Evolutionary conservation across 1,140 invertebrate species (phyloP).

Genomic region (Apis laboriosa): DNA sequence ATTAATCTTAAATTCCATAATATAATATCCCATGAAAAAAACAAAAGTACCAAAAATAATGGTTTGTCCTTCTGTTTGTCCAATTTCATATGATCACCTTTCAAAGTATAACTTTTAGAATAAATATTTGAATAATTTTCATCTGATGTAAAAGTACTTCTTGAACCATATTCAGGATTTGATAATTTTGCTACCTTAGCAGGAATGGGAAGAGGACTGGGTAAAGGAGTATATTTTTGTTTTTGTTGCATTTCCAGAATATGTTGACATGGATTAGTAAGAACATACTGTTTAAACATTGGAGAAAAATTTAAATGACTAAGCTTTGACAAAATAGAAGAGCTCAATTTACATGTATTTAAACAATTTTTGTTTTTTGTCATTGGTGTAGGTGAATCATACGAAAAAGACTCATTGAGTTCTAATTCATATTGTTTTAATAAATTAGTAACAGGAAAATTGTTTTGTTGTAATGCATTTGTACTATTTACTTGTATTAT

Average conservation of each 20-base stretch:
- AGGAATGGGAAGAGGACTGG: slow-evolving; percentile 63
- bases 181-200: slow-evolving; percentile 68
- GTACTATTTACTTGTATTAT: slow-evolving; percentile 1
- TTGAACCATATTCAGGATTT: slow-evolving; percentile 48
- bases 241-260: slow-evolving; percentile 42
- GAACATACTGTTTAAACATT: slow-evolving; percentile 66
- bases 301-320: slow-evolving; percentile 70
- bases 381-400: slow-evolving; percentile 17
- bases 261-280: slow-evolving; percentile 48
- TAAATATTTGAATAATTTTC: slow-evolving; percentile 43
- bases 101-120: slow-evolving; percentile 42
- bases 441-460: slow-evolving; percentile 56
- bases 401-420: slow-evolving; percentile 44
- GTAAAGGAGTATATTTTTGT: slow-evolving; percentile 72
- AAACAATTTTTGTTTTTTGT: slow-evolving; percentile 30
- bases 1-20: slow-evolving; percentile 29
- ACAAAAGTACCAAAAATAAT: slow-evolving; percentile 69
- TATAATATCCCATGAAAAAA: slow-evolving; percentile 41
- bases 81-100: slow-evolving; percentile 46
- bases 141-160: slow-evolving; percentile 37
- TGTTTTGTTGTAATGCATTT: slow-evolving; percentile 8
- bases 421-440: slow-evolving; percentile 54
- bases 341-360: slow-evolving; percentile 53
- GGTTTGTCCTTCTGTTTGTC: slow-evolving; percentile 62
- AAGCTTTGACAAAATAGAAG: slow-evolving; percentile 69